Conservation (phyloP, 2,113 vertebrate genomes). For the Corynorhinus townsendii region DNA sequence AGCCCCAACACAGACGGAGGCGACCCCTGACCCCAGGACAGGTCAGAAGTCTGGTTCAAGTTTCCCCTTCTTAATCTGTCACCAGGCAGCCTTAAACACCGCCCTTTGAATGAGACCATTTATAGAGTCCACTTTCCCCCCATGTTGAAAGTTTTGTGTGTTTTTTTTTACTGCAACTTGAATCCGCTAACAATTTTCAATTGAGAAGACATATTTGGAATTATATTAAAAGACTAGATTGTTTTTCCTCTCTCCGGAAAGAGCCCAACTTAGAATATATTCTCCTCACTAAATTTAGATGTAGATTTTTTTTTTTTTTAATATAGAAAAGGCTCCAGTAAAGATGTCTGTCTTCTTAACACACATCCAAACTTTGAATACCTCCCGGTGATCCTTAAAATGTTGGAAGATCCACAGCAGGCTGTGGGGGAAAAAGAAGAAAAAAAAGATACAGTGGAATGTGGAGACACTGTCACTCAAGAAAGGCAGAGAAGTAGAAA, state of each 20-base stretch:
- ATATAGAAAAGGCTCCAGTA: constrained; percentile 46
- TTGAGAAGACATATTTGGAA: constrained; percentile 71
- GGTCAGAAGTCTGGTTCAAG: constrained; percentile 89
- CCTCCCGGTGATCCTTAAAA: constrained; percentile 68
- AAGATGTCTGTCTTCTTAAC: constrained; percentile 51
- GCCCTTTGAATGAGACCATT: constrained; percentile 77
- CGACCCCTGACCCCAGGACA: constrained; percentile 83
- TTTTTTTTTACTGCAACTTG: constrained; percentile 67
- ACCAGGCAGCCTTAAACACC: constrained; percentile 80
- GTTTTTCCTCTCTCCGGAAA: constrained; percentile 52
- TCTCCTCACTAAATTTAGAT: constrained; percentile 63
- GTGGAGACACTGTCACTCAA: constrained; percentile 54
- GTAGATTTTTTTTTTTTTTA: constrained; percentile 9
- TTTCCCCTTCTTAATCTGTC: constrained; percentile 86
- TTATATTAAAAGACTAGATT: constrained; percentile 59
- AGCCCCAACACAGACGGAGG: constrained; percentile 80
- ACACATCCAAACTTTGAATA: background rate
- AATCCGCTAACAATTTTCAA: constrained; percentile 68
- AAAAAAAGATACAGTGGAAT: constrained; percentile 20
- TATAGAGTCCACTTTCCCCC: constrained; percentile 68
- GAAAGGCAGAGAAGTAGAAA: constrained; percentile 22
- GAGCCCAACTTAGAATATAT: constrained; percentile 1
- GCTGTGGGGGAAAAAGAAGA: constrained; percentile 41
- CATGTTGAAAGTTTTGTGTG: constrained; percentile 67
- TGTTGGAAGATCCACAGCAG: constrained; percentile 69